Base-by-base conservation (phyloP, 2,797 vertebrate species). In the Buceros bicornis region DNA sequence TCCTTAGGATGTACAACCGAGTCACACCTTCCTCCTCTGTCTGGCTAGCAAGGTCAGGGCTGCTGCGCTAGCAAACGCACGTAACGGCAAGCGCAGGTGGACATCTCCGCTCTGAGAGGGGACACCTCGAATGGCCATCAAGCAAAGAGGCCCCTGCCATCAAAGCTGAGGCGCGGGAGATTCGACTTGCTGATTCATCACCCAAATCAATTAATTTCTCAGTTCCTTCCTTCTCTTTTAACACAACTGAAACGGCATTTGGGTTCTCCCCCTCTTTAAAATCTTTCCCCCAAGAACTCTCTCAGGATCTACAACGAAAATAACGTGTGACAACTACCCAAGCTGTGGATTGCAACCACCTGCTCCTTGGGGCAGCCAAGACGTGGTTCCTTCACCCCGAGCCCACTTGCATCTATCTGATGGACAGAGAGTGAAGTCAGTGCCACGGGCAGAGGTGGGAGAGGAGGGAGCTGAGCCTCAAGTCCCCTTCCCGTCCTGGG, bases 371-470 rank as follows among this genome's bases (percentile, higher is more conserved):
- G 26, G 66, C 60, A 16, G n/a, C 60, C 18, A 60, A 24, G 43
- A 31, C 10, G 26, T 4, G 1, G 8, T 8, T 35, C 76, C 76
- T 29, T 29, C 61, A 14, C n/a, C 47, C 37, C 2, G 4, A 53
- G 19, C n/a, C 43, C 18, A 3, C 60, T 19, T 1, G 1, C 18
- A 16, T 11, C 77, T 24, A 0, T 45, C 2, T n/a, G n/a, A 47
- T 0, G 1, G 33, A 28, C 1, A 4, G 24, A 53, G 45, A 40
- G 77, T 1, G 0, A 43, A 40, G 37, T 40, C 37, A 0, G 26
- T 11, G 66, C 58, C 58, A 12, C 0, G 2, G 51, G 18, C n/a
- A 16, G 66, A 19, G 43, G 7, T 0, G 58, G 73, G 29, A 40
- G 40, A 33, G 40, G 40, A 31, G 33, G 58, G 51, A 57, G 74